Conservation (phyloP, 2,113 vertebrate species). For the Electrona antarctica region DNA sequence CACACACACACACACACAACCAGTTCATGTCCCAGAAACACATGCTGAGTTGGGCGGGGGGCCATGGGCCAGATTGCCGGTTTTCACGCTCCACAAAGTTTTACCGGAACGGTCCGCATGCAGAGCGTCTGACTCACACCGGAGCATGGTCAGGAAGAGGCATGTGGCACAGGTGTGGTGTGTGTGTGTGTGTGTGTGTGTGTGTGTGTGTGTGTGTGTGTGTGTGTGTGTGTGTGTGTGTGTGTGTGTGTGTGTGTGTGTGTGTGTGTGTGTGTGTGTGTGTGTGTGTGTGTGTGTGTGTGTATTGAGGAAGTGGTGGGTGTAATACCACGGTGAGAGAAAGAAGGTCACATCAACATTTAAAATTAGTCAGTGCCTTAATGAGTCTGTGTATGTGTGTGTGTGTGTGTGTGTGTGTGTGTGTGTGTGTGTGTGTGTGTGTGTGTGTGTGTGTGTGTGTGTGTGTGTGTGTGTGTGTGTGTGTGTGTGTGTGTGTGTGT, state of each 20-base stretch:
- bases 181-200: too few relatives aligned
- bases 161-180: not conserved
- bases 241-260: conserved; percentile 7
- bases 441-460: too few relatives aligned
- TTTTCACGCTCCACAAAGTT: conserved; percentile 47
- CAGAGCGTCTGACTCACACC: conserved; percentile 38
- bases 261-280: not conserved
- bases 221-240: not conserved
- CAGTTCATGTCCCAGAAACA: not conserved
- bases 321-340: too few relatives aligned
- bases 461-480: too few relatives aligned
- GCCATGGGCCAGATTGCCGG: conserved; percentile 45
- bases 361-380: too few relatives aligned
- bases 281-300: too few relatives aligned
- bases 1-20: conserved; percentile 30
- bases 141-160: conserved; percentile 28
- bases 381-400: too few relatives aligned
- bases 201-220: conserved; percentile 1
- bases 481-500: not conserved
- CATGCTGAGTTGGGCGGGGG: not conserved
- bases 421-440: too few relatives aligned
- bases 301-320: too few relatives aligned
- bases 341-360: too few relatives aligned
- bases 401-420: too few relatives aligned
- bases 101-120: conserved; percentile 43